Conservation (phyloP, 2,797 vertebrate species). For the Peromyscus attwateri region DNA sequence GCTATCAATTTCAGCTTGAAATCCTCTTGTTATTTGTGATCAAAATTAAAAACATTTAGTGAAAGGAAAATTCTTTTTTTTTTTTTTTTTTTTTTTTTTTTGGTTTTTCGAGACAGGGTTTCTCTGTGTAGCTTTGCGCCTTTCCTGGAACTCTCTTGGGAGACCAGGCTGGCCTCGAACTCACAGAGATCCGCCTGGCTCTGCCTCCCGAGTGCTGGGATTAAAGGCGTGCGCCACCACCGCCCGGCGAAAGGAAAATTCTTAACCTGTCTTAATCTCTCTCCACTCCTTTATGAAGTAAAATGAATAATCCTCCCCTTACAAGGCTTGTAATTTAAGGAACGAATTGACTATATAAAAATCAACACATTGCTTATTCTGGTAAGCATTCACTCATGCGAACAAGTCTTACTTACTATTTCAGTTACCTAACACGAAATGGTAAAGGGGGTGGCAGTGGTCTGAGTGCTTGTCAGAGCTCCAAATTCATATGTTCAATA, state of each 20-base stretch:
- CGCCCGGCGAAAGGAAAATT: slow-evolving; percentile 41
- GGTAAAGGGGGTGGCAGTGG: neutral
- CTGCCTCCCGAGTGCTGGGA: too few species aligned
- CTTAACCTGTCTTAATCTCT: neutral
- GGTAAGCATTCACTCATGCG: neutral
- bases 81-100: too few species aligned
- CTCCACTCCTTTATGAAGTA: neutral
- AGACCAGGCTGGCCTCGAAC: too few species aligned
- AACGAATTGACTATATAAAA: neutral
- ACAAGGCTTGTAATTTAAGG: neutral
- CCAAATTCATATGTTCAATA: neutral
- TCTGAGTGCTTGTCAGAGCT: neutral
- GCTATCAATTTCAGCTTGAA: neutral
- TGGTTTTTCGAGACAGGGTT: too few species aligned
- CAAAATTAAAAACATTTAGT: slow-evolving; percentile 15
- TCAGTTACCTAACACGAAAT: neutral
- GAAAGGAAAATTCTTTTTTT: too few species aligned
- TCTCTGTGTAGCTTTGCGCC: too few species aligned
- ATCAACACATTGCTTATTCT: neutral
- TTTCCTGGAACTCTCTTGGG: too few species aligned
- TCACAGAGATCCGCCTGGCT: too few species aligned
- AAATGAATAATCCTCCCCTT: neutral
- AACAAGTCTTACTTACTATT: neutral
- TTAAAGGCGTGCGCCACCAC: too few species aligned
- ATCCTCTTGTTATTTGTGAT: neutral